Percentiles rank a stretch among this genome's conserved stretches.
Conservation (phyloP, 1,140 invertebrate genomes). For the Sminthurides bifidus region DNA sequence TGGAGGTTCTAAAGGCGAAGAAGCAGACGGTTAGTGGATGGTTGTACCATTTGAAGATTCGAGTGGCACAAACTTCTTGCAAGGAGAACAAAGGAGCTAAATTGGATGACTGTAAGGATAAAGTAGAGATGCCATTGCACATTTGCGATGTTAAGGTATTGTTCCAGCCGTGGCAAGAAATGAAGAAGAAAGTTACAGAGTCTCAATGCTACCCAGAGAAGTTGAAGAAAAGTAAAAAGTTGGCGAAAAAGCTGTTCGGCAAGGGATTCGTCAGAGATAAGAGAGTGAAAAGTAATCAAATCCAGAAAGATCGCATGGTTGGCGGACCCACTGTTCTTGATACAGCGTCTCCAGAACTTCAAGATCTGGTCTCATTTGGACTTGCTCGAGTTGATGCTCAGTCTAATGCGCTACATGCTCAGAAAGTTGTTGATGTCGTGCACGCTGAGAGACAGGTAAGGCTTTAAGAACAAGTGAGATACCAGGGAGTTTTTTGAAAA, state of each 20-base stretch:
- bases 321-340: constrained; percentile 30
- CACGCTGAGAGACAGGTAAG: constrained; percentile 13
- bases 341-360: constrained; percentile 35
- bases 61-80: constrained; percentile 34
- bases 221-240: constrained; percentile 22
- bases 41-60: constrained; percentile 34
- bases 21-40: constrained; percentile 36
- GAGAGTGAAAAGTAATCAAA: background rate
- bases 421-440: constrained; percentile 25
- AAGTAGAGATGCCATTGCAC: constrained; percentile 17
- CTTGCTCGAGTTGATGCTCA: constrained; percentile 35
- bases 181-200: constrained; percentile 26
- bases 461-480: no score
- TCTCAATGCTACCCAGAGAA: constrained; percentile 25
- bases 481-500: constrained; percentile 5
- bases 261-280: background rate
- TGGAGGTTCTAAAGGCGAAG: constrained; percentile 36
- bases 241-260: constrained; percentile 11
- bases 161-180: constrained; percentile 30
- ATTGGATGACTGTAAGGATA: constrained; percentile 23
- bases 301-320: constrained; percentile 1
- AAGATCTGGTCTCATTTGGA: constrained; percentile 35
- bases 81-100: constrained; percentile 27
- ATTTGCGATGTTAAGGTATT: constrained; percentile 26
- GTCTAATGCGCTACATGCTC: constrained; percentile 36